Evolutionary conservation across 2,888 invertebrate species (phyloP).

Genomic region (Clepsis dumicolana): DNA sequence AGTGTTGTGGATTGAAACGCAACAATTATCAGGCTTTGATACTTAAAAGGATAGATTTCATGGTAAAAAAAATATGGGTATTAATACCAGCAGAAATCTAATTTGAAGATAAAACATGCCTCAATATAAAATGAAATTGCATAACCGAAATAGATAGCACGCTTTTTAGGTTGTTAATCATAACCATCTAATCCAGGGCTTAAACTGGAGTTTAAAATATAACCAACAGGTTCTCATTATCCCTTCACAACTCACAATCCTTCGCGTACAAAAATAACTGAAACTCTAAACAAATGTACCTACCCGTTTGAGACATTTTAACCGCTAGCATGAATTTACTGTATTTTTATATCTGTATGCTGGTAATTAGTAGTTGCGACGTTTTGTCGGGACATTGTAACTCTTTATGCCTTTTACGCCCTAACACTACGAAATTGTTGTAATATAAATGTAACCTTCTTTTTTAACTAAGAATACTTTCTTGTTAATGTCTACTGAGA

Average conservation of each 20-base stretch:
- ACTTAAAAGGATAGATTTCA: too few relatives aligned
- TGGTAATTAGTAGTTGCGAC: not conserved
- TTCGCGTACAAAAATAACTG: conserved; percentile 70
- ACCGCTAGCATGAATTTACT: conserved; percentile 24
- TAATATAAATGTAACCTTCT: too few relatives aligned
- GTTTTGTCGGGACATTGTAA: not conserved
- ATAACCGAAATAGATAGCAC: conserved; percentile 28
- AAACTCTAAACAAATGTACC: conserved; percentile 63
- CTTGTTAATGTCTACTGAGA: not conserved
- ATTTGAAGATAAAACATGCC: too few relatives aligned
- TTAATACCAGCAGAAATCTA: not conserved
- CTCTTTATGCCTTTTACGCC: not conserved
- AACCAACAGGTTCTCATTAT: conserved; percentile 54
- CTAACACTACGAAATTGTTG: not conserved
- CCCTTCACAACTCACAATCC: conserved; percentile 63
- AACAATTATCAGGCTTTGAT: too few relatives aligned
- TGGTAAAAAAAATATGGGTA: too few relatives aligned
- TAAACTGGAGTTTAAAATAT: conserved; percentile 50
- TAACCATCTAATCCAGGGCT: conserved; percentile 40
- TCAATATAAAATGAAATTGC: not conserved
- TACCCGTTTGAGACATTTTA: conserved; percentile 72
- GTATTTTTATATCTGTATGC: conserved; percentile 17
- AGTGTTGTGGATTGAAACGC: too few relatives aligned
- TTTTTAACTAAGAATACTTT: not conserved
- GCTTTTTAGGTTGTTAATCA: conserved; percentile 32